Base-by-base conservation (phyloP, 35 echinoderm and acorn worm species). In the Ophioderma brevispina region DNA sequence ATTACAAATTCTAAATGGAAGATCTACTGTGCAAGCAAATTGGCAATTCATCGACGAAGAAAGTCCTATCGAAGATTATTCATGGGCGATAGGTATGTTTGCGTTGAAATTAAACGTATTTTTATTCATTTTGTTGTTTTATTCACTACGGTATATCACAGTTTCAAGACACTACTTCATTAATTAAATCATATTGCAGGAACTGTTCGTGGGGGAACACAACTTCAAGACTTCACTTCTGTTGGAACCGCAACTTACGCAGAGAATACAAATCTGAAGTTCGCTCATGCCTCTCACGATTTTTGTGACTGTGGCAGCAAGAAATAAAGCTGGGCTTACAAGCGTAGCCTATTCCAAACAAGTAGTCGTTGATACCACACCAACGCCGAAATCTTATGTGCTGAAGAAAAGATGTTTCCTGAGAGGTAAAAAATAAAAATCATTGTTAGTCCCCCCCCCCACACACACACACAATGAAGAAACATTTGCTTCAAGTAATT, bases 151-250 rank as follows among this genome's bases (percentile, higher is more conserved):
- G n/a, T n/a, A n/a, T n/a, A n/a, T n/a, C n/a, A n/a, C n/a, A n/a
- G n/a, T n/a, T n/a, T n/a, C n/a, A n/a, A n/a, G n/a, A n/a, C n/a
- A n/a, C n/a, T n/a, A n/a, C n/a, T n/a, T n/a, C n/a, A n/a, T n/a
- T n/a, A n/a, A n/a, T n/a, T n/a, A n/a, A n/a, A n/a, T n/a, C n/a
- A n/a, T n/a, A n/a, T n/a, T n/a, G n/a, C n/a, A n/a, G n/a, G n/a
- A n/a, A n/a, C n/a, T n/a, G n/a, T n/a, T n/a, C n/a, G n/a, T n/a
- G 89, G 89, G 1, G 81, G 89, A 32, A 91, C 89, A n/a, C 89
- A 91, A 39, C 32, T 91, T 8, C 89, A 84, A 36, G 81, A 39
- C 34, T 85, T 78, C 55, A 91, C 28, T 15, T 90, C 88, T 0
- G 88, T 90, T 37, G 88, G 88, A 6, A 55, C 39, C 4, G 38